Evolutionary conservation across 2,113 vertebrate species (phyloP), one percentile per base, ranked within the genome.

Genomic region (Nettapus auritus): DNA sequence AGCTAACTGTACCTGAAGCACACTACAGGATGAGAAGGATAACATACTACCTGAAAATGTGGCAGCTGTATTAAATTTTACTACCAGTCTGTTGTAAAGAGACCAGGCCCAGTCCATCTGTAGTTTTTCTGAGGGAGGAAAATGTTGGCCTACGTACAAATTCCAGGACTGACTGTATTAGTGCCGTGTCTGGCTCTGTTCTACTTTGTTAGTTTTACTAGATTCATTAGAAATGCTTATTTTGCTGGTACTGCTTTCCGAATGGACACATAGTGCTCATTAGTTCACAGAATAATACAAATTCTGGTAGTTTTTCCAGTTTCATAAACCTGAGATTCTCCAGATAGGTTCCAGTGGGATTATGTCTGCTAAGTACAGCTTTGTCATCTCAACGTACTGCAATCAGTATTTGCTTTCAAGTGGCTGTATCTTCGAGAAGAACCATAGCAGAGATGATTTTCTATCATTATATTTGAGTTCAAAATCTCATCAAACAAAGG

Each of bases 41-140:
- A 74, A 82, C 48, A 57, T 69, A 94, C 46, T 56, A 78, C 33
- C 36, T 82, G 56, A 64, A 78, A 69, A 84, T 13, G 10, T 46
- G 48, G 80, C 64, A 93, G 73, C 66, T 84, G 31, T 76, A 56
- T 57, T 90, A 81, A 59, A 90, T 83, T 86, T 71, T 83, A 78
- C 33, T 83, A 44, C 33, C 46, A 64, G 22, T 50, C 40, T 62
- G 7, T 46, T 25, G 34, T 64, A 23, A 62, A 53, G 68, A 78
- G 64, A 66, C 23, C 34, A 57, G 16, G 31, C 44, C 59, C 67
- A 77, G 31, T 69, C 86, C 23, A 62, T 53, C 63, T 69, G 13
- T 42, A 59, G 57, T 26, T 91, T 56, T 75, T 60, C 40, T 44
- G 29, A 87, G 46, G 48, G 68, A 78, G 62, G 29, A 68, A 64